Percentiles rank a stretch among this genome's conserved stretches.
Conservation (phyloP, 2,888 invertebrate genomes). For the Cheilosia vulpina region DNA sequence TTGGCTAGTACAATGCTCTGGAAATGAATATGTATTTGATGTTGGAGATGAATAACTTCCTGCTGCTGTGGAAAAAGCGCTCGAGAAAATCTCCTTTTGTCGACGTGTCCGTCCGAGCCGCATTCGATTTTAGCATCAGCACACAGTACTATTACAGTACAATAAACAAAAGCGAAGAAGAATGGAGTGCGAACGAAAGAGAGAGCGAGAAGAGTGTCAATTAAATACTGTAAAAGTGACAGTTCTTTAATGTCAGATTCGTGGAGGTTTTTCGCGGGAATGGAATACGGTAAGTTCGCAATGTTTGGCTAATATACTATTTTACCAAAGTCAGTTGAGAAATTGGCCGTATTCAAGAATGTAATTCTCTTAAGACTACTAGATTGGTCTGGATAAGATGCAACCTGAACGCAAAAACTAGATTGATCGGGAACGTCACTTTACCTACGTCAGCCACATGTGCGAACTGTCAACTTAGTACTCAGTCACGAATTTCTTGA, state of each 20-base stretch:
- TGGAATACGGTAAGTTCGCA: conserved; percentile 2
- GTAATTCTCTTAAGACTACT: no score
- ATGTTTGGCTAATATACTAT: no score
- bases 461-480: no score
- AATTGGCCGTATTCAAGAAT: no score
- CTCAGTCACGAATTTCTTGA: no score
- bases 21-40: not conserved
- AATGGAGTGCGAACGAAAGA: conserved; percentile 29
- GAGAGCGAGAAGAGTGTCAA: conserved; percentile 55
- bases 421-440: no score
- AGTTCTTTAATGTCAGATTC: conserved; percentile 19
- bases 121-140: conserved; percentile 46
- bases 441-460: no score
- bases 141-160: conserved; percentile 41
- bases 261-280: not conserved
- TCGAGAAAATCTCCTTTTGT: conserved; percentile 66
- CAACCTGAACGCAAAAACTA: no score
- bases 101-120: conserved; percentile 68
- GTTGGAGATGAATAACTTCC: conserved; percentile 3
- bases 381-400: no score
- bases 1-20: conserved; percentile 5
- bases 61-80: conserved; percentile 25
- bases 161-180: conserved; percentile 66
- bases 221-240: conserved; percentile 10
- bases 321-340: no score